These are phyloP conservation scores for Euplexia lucipara DNA, from an alignment of 2,888 invertebrate genomes.

Conservation along the genomic window DNA sequence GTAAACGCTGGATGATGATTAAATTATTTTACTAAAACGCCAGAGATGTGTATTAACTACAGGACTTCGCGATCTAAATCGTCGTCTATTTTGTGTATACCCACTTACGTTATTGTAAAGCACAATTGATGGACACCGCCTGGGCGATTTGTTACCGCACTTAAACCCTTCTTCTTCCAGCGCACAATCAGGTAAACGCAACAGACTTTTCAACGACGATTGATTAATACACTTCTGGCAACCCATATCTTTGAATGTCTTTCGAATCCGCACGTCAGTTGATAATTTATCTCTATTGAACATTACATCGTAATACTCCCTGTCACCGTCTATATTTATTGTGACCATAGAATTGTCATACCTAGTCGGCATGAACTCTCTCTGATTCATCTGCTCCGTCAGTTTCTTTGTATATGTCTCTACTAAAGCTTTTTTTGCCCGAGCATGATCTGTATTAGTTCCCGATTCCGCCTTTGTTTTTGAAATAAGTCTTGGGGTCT, in stretches of 20 bases:
- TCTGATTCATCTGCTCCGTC: slow-evolving; percentile 62
- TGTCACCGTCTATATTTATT: slow-evolving; percentile 79
- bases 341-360: slow-evolving; percentile 74
- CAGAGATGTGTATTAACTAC: not conserved
- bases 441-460: slow-evolving; percentile 69
- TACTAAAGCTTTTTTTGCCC: slow-evolving; percentile 76
- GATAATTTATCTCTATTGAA: slow-evolving; percentile 71
- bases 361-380: slow-evolving; percentile 55
- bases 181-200: slow-evolving; percentile 55
- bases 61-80: not conserved
- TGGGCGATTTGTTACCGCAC: slow-evolving; percentile 27
- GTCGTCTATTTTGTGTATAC: not conserved
- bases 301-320: slow-evolving; percentile 77
- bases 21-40: not conserved
- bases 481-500: slow-evolving; percentile 26
- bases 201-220: slow-evolving; percentile 64
- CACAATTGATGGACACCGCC: slow-evolving; percentile 8
- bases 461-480: slow-evolving; percentile 54
- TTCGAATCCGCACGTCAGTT: slow-evolving; percentile 74
- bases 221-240: slow-evolving; percentile 48
- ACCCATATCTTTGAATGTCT: slow-evolving; percentile 68
- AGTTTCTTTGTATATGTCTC: slow-evolving; percentile 75
- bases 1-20: not conserved
- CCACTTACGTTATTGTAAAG: slow-evolving; percentile 51
- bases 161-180: not conserved